Conservation (phyloP, 2,797 vertebrate species). For the Lacerta viridis region DNA sequence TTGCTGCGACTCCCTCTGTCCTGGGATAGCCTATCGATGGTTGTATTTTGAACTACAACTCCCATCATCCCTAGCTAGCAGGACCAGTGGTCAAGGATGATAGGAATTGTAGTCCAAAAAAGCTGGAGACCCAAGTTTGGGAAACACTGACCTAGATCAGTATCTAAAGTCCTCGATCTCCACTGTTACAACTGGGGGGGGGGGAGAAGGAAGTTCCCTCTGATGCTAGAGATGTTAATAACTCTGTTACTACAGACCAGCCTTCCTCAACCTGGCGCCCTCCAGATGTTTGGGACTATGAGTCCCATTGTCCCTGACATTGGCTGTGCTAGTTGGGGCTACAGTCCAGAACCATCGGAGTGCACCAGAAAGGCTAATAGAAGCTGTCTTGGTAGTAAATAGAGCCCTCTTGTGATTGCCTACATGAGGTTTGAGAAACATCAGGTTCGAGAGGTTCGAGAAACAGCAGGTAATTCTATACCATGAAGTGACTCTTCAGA, state of each 20-base stretch:
- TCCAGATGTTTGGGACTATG: neutral
- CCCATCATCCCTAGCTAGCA: no score
- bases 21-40: no score
- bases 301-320: neutral
- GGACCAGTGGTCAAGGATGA: no score
- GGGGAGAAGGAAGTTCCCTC: no score
- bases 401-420: neutral
- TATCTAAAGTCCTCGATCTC: neutral
- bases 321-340: neutral
- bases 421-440: neutral
- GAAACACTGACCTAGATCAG: no score
- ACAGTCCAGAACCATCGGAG: neutral
- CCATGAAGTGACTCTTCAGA: constrained; percentile 27
- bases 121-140: no score
- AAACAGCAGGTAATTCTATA: neutral
- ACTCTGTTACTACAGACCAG: neutral
- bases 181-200: neutral
- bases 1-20: no score
- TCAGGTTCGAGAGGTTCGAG: neutral
- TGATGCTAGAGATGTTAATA: neutral
- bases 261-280: no score
- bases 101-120: no score
- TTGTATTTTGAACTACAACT: no score
- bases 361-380: neutral
- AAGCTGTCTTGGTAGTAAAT: neutral